Evolutionary conservation across 2,888 invertebrate species (phyloP), one percentile per base, ranked within the genome.

Genomic region (Pammene fasciana): DNA sequence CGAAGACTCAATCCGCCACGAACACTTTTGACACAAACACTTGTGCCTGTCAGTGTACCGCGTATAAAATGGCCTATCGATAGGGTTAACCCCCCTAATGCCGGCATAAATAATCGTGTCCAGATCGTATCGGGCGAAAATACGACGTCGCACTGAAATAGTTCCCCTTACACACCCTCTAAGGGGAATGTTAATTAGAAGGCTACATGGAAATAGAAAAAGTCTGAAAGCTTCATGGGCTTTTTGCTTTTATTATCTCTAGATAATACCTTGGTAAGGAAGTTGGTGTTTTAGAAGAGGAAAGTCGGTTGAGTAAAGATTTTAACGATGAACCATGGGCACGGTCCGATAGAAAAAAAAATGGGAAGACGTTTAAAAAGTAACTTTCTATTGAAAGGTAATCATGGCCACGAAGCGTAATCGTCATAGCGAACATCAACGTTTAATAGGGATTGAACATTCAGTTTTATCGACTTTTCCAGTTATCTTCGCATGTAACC

Each of bases 21-120:
- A 56, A 16, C n/a, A 13, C 14, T 34, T 18, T 36, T 65, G 16
- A 59, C 59, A 65, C 65, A 65, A 72, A 74, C 75, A 76, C 76
- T 83, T 84, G 67, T 78, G 74, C 67, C 43, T 70, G 50, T 73
- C 73, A 76, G 73, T 75, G 79, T 88, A 86, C 83, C 82, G 83
- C 86, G 84, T 89, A 89, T 88, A 90, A 89, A 89, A 83, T 82
- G 83, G 76, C 86, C 84, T 85, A 90, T 92, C 90, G 90, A 92
- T 88, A 83, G 90, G 88, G 90, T 86, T 86, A 85, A 80, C 77
- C 84, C 89, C 90, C 91, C 88, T 86, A 88, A 88, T 86, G 86
- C 83, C 81, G 80, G 82, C 86, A 91, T 92, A 92, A 92, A 92
- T 92, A 90, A 91, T 91, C 90, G 86, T 86, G 91, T 90, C 88